Conservation (phyloP, 1,140 invertebrate genomes). For the Pogonognathellus flavescens region DNA sequence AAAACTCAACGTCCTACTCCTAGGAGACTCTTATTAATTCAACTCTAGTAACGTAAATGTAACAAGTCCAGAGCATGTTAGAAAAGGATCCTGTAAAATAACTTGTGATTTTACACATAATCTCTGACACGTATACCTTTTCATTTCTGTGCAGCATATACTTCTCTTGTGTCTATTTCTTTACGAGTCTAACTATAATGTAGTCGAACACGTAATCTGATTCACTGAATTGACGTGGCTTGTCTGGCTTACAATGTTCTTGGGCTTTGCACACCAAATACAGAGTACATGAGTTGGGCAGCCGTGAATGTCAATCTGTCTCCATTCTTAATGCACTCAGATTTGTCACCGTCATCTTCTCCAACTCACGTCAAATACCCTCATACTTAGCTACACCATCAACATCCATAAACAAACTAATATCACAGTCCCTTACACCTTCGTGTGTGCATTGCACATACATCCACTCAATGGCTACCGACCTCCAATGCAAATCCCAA, state of each 20-base stretch:
- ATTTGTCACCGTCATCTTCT: constrained; percentile 59
- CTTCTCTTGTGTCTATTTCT: not conserved
- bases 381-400: not conserved
- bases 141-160: not conserved
- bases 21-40: too few relatives aligned
- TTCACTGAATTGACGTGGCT: constrained; percentile 45
- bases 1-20: too few relatives aligned
- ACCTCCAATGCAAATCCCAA: too few relatives aligned
- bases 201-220: constrained; percentile 48
- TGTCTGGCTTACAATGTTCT: constrained; percentile 28
- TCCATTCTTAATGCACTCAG: constrained; percentile 52
- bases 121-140: not conserved
- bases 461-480: too few relatives aligned
- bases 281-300: constrained; percentile 54
- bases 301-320: constrained; percentile 59
- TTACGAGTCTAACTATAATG: too few relatives aligned
- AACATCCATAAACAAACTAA: not conserved
- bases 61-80: too few relatives aligned
- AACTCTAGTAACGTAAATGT: too few relatives aligned
- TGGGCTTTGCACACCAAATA: constrained; percentile 23
- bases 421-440: not conserved
- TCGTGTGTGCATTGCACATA: too few relatives aligned
- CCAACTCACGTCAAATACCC: constrained; percentile 36
- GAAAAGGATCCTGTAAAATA: not conserved
- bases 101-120: too few relatives aligned